phyloP scores from a whole-genome alignment of 2,113 vertebrate genomes.

The Hyperopisus bebe region DNA sequence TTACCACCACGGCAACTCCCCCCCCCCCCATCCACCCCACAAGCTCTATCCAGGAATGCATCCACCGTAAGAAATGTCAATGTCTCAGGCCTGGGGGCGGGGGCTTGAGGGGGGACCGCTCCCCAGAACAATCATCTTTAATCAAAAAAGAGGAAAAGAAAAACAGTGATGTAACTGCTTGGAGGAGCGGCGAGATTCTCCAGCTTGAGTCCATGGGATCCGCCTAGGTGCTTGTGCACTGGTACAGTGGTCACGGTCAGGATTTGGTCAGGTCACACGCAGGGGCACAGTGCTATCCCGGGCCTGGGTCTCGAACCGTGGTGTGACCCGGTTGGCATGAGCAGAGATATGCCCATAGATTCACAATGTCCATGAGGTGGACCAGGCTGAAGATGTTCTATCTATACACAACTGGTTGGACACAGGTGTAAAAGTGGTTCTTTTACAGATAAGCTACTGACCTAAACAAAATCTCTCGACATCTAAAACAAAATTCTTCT shows the following conservation, averaged over 20 bases:
- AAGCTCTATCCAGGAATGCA: not conserved
- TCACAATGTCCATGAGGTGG: not conserved
- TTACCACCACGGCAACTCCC: not conserved
- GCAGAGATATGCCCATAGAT: not conserved
- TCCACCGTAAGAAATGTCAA: slow-evolving; percentile 2
- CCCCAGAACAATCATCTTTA: slow-evolving; percentile 6
- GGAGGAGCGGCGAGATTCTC: not conserved
- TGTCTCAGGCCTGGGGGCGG: not conserved
- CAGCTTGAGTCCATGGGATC: not conserved
- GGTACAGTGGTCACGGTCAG: slow-evolving; percentile 4
- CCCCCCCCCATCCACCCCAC: not conserved
- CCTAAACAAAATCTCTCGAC: not conserved
- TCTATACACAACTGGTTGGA: not conserved
- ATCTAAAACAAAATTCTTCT: not conserved
- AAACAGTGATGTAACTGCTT: not conserved
- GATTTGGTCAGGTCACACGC: not conserved
- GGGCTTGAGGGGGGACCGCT: not conserved
- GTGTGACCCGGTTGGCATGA: not conserved
- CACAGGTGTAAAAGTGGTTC: not conserved
- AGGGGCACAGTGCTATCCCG: not conserved
- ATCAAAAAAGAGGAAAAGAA: not conserved
- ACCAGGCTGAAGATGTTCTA: not conserved
- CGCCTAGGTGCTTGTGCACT: not conserved
- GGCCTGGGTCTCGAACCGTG: not conserved
- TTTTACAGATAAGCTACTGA: not conserved